Evolutionary conservation across 2,888 invertebrate species (phyloP), one percentile per base, ranked within the genome.

Genomic region (Phalera bucephala): DNA sequence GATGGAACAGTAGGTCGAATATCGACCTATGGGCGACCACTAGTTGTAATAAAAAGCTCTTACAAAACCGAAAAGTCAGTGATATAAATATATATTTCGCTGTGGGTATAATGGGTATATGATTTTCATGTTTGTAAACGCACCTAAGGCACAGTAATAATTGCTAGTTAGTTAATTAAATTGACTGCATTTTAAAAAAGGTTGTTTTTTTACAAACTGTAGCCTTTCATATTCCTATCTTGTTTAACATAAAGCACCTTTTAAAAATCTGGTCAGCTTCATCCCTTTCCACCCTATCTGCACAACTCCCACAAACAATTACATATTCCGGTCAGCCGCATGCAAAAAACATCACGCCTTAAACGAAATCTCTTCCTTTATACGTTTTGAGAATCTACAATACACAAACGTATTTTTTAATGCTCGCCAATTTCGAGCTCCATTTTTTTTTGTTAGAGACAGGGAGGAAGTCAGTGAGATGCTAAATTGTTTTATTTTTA

Each of bases 271-370:
- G 25, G 25, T 12, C 25, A 12, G 12, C 12, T 7, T 10, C n/a
- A 10, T 10, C 22, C 5, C 22, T 3, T 10, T 3, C 25, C 11
- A 12, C 25, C 25, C 25, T 12, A 23, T 11, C 5, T 6, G 12
- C 25, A 3, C 2, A 3, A 25, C 8, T 12, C 29, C 29, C n/a
- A n/a, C 17, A 19, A 28, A 34, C 34, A 40, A 40, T 40, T 40
- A 29, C 29, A 35, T 44, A 44, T 44, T 44, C 44, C 31, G 33
- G 28, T 39, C 44, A 44, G 27, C 12, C 17, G n/a, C 27, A 30
- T 33, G 35, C 35, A 38, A 36, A 39, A 38, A 20, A 12, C 17
- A 21, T 29, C 34, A 42, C 38, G 36, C 23, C 13, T 27, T 13
- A 6, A 21, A 22, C 29, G 17, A 29, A 43, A 42, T 42, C 37